Evolutionary conservation across 2,113 vertebrate genomes (phyloP).

Genomic region (Polypterus bichir): DNA sequence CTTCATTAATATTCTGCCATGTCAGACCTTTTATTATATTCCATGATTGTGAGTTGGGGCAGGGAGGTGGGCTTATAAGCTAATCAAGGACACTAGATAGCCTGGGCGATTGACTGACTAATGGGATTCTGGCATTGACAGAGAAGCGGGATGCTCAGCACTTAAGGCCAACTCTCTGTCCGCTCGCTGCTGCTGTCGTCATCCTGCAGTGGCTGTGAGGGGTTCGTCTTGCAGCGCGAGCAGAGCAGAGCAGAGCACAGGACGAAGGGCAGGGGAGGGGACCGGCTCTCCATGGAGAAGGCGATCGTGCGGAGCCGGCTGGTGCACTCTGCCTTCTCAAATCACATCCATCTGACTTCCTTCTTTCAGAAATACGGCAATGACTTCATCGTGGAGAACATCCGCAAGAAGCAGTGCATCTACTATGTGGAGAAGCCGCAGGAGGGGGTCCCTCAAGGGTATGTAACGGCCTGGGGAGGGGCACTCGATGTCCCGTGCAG

Average conservation of each 20-base stretch:
- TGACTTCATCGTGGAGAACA: conserved; percentile 48
- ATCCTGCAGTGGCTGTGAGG: conserved; percentile 7
- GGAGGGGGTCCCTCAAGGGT: too few species aligned
- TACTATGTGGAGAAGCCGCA: conserved; percentile 53
- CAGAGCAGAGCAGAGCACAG: background rate
- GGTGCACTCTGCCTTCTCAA: conserved; percentile 14
- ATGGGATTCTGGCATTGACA: too few species aligned
- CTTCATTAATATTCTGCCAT: too few species aligned
- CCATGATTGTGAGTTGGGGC: too few species aligned
- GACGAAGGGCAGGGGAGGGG: background rate
- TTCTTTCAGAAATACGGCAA: conserved; percentile 36
- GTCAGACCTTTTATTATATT: too few species aligned
- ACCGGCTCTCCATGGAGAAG: conserved; percentile 21
- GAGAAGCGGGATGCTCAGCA: too few species aligned
- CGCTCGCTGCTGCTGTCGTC: too few species aligned
- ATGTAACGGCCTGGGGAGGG: background rate
- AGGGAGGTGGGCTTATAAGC: too few species aligned
- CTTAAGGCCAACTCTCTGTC: too few species aligned
- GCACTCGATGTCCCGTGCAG: conserved; percentile 16
- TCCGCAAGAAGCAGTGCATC: conserved; percentile 73
- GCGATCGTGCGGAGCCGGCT: conserved; percentile 1
- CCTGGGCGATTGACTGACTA: too few species aligned
- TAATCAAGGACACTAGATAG: too few species aligned
- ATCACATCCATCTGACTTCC: conserved; percentile 20
- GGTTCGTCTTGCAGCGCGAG: conserved; percentile 15